phyloP scores from a whole-genome alignment of 2,797 vertebrate species.

The Sibirionetta formosa region DNA sequence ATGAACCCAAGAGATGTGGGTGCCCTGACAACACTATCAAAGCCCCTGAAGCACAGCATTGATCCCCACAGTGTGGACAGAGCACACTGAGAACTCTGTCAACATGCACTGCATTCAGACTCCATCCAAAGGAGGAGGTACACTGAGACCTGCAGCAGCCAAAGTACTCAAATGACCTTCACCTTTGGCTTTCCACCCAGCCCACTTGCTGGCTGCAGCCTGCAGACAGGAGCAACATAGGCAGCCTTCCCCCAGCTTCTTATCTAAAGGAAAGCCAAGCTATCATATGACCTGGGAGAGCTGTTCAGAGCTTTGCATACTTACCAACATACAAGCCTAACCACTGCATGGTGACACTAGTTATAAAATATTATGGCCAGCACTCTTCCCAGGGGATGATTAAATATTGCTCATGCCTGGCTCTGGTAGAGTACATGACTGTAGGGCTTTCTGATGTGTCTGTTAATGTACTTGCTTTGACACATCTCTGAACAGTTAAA shows the following conservation, averaged over 20 bases:
- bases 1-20: not conserved
- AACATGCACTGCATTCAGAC: not conserved
- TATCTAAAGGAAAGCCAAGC: not conserved
- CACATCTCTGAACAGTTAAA: not conserved
- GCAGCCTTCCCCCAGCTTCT: not conserved
- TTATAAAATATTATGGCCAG: not conserved
- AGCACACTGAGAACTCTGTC: not conserved
- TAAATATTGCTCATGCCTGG: not conserved
- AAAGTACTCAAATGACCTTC: not conserved
- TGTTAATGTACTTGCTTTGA: not conserved
- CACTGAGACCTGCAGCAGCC: not conserved
- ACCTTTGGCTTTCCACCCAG: not conserved
- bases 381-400: not conserved
- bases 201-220: not conserved
- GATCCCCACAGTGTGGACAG: not conserved
- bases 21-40: not conserved
- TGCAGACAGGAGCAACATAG: not conserved
- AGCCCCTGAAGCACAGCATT: not conserved
- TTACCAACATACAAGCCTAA: not conserved
- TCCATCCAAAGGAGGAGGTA: not conserved
- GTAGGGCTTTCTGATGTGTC: not conserved
- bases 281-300: accelerated
- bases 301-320: not conserved
- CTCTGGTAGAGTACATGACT: not conserved
- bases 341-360: not conserved